Evolutionary conservation across 2,113 vertebrate genomes (phyloP).

Genomic region (Orthonyx spaldingii): DNA sequence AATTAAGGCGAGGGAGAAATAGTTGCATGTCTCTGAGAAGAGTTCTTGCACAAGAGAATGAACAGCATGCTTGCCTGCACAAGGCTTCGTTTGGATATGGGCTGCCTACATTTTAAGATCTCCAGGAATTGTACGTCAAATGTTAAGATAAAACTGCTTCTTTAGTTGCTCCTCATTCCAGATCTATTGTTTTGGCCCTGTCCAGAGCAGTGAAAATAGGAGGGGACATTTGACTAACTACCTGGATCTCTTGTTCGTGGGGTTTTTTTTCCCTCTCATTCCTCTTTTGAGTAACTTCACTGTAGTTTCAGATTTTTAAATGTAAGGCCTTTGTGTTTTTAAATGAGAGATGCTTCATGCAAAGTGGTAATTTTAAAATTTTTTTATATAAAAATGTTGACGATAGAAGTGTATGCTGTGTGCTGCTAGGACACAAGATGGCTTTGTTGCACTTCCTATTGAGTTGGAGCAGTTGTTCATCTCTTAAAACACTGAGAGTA

Average conservation of each 20-base stretch:
- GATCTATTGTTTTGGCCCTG: neutral
- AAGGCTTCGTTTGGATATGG: neutral
- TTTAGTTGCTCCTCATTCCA: neutral
- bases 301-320: neutral
- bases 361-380: neutral
- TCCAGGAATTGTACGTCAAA: neutral
- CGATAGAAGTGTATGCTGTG: neutral
- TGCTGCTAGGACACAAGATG: neutral
- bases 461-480: neutral
- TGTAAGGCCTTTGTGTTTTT: neutral
- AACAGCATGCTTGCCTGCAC: neutral
- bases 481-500: neutral
- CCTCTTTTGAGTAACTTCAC: neutral
- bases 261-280: fast-evolving
- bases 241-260: neutral
- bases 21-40: neutral
- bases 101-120: neutral
- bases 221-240: neutral
- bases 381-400: neutral
- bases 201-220: neutral
- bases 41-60: neutral
- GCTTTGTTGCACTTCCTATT: neutral
- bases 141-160: neutral
- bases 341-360: neutral
- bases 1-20: neutral